phyloP scores from a whole-genome alignment of 2,113 vertebrate species.

The Cinclus mexicanus region DNA sequence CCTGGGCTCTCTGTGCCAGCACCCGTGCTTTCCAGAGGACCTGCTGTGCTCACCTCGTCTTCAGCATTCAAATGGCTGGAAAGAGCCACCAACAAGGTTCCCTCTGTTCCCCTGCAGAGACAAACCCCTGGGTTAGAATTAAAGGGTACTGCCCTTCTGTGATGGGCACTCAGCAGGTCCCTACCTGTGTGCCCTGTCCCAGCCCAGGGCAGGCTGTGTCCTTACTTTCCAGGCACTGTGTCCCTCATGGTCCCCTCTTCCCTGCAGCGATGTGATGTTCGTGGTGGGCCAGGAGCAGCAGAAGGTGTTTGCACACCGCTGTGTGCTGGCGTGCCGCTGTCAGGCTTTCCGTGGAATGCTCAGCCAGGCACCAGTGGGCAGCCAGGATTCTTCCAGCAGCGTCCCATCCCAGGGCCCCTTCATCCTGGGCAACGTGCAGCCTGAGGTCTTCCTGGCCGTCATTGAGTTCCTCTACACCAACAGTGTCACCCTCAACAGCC shows the following conservation, averaged over 20 bases:
- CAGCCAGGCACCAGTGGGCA: neutral
- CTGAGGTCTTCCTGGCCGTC: slow-evolving; percentile 78
- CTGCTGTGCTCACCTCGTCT: fast-evolving
- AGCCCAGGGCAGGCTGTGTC: neutral
- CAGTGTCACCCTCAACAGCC: slow-evolving; percentile 71
- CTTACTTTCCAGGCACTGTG: neutral
- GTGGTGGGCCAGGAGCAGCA: slow-evolving; percentile 78
- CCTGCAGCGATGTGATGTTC: slow-evolving; percentile 75
- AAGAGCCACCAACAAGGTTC: neutral
- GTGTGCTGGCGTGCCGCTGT: slow-evolving; percentile 77
- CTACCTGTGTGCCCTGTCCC: neutral
- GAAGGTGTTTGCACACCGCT: slow-evolving; percentile 79
- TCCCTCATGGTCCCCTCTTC: neutral
- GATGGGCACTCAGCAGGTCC: fast-evolving
- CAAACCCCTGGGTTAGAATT: neutral
- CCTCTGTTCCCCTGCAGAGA: neutral
- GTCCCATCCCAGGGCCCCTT: slow-evolving; percentile 40
- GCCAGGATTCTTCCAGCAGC: neutral
- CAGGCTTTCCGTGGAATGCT: slow-evolving; percentile 76
- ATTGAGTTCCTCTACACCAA: slow-evolving; percentile 84
- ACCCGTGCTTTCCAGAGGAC: neutral
- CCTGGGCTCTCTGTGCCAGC: neutral
- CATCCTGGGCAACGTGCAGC: slow-evolving; percentile 72
- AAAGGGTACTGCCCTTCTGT: fast-evolving
- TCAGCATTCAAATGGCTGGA: neutral